Evolutionary conservation across 1,140 invertebrate genomes (phyloP), one percentile per base, ranked within the genome.

Genomic region (Atta cephalotes): DNA sequence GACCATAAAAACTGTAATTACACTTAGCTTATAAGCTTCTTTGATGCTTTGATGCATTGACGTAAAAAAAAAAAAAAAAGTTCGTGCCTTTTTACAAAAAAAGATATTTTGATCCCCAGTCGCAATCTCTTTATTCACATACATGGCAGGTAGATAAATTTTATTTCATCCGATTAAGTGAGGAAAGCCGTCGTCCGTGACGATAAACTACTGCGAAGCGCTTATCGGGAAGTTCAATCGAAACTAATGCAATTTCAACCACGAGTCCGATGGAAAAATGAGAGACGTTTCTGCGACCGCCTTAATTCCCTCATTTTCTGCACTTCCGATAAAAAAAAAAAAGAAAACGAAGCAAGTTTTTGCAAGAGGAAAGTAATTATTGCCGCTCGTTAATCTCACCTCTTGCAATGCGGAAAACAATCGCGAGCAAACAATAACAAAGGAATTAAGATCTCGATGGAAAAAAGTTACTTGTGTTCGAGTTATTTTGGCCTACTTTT

Each of bases 171-270:
- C 16, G 21, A 14, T n/a, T 16, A 18, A n/a, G 1, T 12, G n/a
- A 68, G 65, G 58, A 39, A 70, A 65, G 62, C 53, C 21, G 65
- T 49, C 35, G 35, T 39, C n/a, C 9, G 51, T 25, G 63, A 63
- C 6, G 7, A 25, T 58, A 72, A 85, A 87, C 7, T n/a, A 31
- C 45, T 16, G 45, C 39, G n/a, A 51, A 12, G 39, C 60, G 39
- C 28, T 60, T n/a, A 58, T 68, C 39, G 16, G 56, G 35, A 63
- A 85, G 85, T 58, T 85, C 74, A 76, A 87, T 85, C 72, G 45
- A 78, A n/a, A 79, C 56, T 87, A 87, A 87, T 71, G 80, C 25
- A 70, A 79, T 85, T 70, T 85, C 12, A 56, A 45, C 28, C 28
- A 39, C 72, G 35, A 62, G 62, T 28, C 3, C 74, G 56, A 35